Conservation (phyloP, 2,113 vertebrate species). For the Brachypodius melanocephalos region DNA sequence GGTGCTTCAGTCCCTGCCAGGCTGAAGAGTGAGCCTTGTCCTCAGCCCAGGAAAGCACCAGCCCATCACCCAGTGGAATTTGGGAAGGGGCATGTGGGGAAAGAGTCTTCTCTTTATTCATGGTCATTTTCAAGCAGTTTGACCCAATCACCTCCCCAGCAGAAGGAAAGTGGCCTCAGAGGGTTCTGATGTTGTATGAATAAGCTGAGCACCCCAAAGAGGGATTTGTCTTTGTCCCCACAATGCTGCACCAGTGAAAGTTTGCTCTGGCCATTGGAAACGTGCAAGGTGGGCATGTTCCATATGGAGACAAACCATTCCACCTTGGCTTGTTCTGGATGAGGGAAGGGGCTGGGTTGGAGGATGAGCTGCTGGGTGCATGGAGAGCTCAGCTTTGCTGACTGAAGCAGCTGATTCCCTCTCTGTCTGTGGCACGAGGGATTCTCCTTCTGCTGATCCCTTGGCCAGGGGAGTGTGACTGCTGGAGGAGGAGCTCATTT, state of each 20-base stretch:
- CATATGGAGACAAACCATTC: not conserved
- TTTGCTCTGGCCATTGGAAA: not conserved
- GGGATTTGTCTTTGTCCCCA: not conserved
- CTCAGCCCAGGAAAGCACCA: not conserved
- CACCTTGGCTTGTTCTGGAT: not conserved
- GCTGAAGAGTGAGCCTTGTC: not conserved
- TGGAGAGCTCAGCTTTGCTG: not conserved
- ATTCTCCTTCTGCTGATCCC: not conserved
- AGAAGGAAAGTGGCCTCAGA: not conserved
- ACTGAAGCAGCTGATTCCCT: not conserved
- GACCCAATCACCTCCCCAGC: not conserved
- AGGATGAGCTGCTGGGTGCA: not conserved
- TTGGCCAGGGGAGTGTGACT: not conserved
- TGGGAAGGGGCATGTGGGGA: not conserved
- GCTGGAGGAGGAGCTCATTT: not conserved
- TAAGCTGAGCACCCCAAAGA: not conserved
- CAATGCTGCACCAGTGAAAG: fast-evolving
- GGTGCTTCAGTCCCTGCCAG: not conserved
- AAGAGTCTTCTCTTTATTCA: not conserved
- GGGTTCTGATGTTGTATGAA: not conserved
- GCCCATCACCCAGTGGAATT: not conserved
- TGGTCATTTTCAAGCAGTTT: not conserved
- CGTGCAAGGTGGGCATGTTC: fast-evolving
- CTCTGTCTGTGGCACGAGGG: fast-evolving
- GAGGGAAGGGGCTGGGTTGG: not conserved